Percentiles rank a stretch among this genome's conserved stretches.
phyloP scores from a whole-genome alignment of 2,113 vertebrate genomes.

The Scomber colias region DNA sequence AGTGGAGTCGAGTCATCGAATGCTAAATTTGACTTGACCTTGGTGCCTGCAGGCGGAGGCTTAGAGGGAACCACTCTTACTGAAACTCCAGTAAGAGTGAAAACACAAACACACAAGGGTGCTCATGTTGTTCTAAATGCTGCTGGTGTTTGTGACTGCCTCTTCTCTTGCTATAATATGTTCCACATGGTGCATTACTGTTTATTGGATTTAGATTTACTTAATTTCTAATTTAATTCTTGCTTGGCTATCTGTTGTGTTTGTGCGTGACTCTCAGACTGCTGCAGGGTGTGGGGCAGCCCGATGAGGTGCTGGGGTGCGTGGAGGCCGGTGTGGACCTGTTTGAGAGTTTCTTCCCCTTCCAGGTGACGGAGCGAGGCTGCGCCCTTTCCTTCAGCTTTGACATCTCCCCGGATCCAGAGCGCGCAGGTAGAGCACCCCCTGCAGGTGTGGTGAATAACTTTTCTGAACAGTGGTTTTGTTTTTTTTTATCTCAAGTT shows the following conservation, averaged over 20 bases:
- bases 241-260: constrained; percentile 13
- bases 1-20: constrained; percentile 51
- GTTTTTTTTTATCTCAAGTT: background rate
- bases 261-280: constrained; percentile 82
- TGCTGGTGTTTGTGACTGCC: background rate
- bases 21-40: constrained; percentile 71
- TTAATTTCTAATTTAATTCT: background rate
- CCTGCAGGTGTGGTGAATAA: constrained; percentile 71
- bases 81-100: constrained; percentile 2
- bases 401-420: constrained; percentile 83
- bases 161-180: background rate
- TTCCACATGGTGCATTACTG: constrained; percentile 17
- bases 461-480: background rate
- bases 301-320: constrained; percentile 93
- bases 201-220: constrained; percentile 3
- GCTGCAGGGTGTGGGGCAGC: constrained; percentile 91
- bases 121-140: constrained; percentile 2
- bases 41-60: constrained; percentile 48
- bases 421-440: constrained; percentile 87
- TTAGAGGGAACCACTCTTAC: constrained; percentile 31
- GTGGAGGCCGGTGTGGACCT: constrained; percentile 94
- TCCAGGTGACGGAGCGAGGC: constrained; percentile 93
- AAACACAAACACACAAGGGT: no score
- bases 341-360: constrained; percentile 97
- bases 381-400: constrained; percentile 92